Conservation (phyloP, 2,797 vertebrate species). For the Ptychadena robeensis region DNA sequence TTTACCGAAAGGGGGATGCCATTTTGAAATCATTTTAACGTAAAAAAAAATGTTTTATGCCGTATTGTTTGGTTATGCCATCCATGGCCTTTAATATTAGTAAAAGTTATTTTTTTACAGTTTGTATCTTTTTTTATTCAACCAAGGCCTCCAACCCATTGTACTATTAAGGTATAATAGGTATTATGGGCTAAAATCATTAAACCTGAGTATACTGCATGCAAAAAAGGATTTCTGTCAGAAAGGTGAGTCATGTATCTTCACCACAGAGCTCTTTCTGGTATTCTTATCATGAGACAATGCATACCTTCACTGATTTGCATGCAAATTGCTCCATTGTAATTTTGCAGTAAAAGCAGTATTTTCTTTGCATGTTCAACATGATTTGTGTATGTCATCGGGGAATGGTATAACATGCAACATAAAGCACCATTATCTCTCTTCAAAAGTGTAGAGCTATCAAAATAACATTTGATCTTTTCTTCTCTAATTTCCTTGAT, state of each 20-base stretch:
- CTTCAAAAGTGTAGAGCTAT: neutral
- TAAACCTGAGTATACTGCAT: too few relatives aligned
- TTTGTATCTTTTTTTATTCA: too few relatives aligned
- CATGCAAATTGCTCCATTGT: neutral
- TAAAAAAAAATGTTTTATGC: too few relatives aligned
- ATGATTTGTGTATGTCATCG: neutral
- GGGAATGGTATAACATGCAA: neutral
- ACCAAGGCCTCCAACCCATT: too few relatives aligned
- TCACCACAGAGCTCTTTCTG: neutral
- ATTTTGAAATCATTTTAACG: too few relatives aligned
- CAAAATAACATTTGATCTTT: constrained; percentile 1
- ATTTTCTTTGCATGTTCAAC: neutral
- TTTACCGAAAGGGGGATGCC: too few relatives aligned
- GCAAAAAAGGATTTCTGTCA: too few relatives aligned
- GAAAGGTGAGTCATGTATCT: neutral
- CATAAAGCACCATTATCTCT: neutral
- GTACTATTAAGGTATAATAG: too few relatives aligned
- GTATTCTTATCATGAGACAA: neutral
- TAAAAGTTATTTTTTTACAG: too few relatives aligned
- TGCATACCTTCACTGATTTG: neutral
- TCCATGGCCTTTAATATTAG: too few relatives aligned
- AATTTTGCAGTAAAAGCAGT: neutral
- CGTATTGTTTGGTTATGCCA: too few relatives aligned
- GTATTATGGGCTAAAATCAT: too few relatives aligned
- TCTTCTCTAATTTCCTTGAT: neutral